phyloP scores from a whole-genome alignment of 2,797 vertebrate genomes.

The Oreonectes daqikongensis region DNA sequence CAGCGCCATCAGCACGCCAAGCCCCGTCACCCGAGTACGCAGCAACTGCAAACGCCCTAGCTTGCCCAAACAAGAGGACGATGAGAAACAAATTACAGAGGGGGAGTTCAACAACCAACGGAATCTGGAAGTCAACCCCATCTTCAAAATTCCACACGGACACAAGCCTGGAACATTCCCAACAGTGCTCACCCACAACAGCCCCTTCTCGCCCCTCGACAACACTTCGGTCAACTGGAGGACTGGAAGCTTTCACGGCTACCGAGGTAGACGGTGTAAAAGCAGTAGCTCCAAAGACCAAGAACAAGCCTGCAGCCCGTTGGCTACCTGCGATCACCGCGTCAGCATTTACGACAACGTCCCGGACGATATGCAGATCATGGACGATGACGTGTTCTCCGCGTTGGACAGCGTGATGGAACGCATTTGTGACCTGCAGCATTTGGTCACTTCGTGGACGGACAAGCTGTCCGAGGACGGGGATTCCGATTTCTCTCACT shows the following conservation, averaged over 20 bases:
- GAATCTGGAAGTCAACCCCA: slow-evolving; percentile 59
- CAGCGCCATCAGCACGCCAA: slow-evolving; percentile 79
- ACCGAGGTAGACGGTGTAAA: slow-evolving; percentile 63
- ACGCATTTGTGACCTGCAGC: slow-evolving; percentile 80
- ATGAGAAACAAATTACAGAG: slow-evolving; percentile 59
- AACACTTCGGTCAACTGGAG: slow-evolving; percentile 82
- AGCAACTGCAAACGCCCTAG: slow-evolving; percentile 73
- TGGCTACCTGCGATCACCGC: slow-evolving; percentile 65
- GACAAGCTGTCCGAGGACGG: slow-evolving; percentile 79
- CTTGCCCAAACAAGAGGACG: slow-evolving; percentile 17
- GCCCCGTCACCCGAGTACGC: slow-evolving; percentile 73
- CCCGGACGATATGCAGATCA: slow-evolving; percentile 64
- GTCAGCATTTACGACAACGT: slow-evolving; percentile 88
- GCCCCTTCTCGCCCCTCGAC: slow-evolving; percentile 63
- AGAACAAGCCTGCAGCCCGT: slow-evolving; percentile 45
- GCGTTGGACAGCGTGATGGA: slow-evolving; percentile 84
- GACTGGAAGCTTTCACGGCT: slow-evolving; percentile 86
- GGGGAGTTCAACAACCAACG: slow-evolving; percentile 67
- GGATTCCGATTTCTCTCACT: slow-evolving; percentile 74
- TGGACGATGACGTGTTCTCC: slow-evolving; percentile 80
- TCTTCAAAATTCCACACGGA: slow-evolving; percentile 82
- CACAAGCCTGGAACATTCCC: slow-evolving; percentile 91
- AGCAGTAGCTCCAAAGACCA: slow-evolving; percentile 58
- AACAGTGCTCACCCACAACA: slow-evolving; percentile 75
- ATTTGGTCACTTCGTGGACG: slow-evolving; percentile 82